These are phyloP conservation scores for Trissolcus japonicus DNA, from an alignment of 2,888 invertebrate genomes.

Conservation along the genomic window DNA sequence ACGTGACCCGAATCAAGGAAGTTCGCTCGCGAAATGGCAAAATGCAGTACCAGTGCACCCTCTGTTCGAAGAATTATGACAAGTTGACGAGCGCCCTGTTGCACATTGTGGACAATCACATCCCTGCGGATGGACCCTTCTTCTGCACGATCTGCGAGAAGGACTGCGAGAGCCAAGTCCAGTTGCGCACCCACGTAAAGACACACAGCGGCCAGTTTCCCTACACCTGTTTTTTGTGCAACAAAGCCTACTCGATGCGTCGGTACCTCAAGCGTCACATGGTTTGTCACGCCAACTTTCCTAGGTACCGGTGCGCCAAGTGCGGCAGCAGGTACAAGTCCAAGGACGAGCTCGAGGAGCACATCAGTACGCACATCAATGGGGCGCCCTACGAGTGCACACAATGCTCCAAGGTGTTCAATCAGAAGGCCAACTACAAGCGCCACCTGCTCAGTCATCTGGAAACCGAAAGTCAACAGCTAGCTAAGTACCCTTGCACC, in stretches of 20 bases:
- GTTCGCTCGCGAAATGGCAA: slow-evolving; percentile 64
- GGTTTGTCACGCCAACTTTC: slow-evolving; percentile 72
- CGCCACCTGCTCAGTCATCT: slow-evolving; percentile 71
- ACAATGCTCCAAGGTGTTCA: slow-evolving; percentile 70
- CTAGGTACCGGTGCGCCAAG: slow-evolving; percentile 70
- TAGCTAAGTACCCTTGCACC: slow-evolving; percentile 78
- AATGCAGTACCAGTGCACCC: slow-evolving; percentile 70
- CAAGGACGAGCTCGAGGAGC: slow-evolving; percentile 68
- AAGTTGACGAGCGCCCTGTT: slow-evolving; percentile 64
- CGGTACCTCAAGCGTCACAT: slow-evolving; percentile 73
- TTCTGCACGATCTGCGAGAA: slow-evolving; percentile 80
- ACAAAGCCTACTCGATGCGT: slow-evolving; percentile 70
- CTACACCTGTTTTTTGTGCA: slow-evolving; percentile 76
- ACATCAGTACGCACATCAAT: slow-evolving; percentile 63
- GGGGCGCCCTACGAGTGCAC: slow-evolving; percentile 68
- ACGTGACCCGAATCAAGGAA: slow-evolving; percentile 71
- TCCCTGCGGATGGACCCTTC: slow-evolving; percentile 75
- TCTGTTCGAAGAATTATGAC: slow-evolving; percentile 70
- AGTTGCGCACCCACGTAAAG: slow-evolving; percentile 79
- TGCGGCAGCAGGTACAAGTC: slow-evolving; percentile 69
- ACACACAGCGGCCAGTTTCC: slow-evolving; percentile 79
- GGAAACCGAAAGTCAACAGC: slow-evolving; percentile 67
- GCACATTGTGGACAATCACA: slow-evolving; percentile 72
- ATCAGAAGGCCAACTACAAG: slow-evolving; percentile 73
- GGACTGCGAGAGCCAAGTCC: slow-evolving; percentile 78